Evolutionary conservation across 2,888 invertebrate genomes (phyloP).

Genomic region (Athalia circularis): DNA sequence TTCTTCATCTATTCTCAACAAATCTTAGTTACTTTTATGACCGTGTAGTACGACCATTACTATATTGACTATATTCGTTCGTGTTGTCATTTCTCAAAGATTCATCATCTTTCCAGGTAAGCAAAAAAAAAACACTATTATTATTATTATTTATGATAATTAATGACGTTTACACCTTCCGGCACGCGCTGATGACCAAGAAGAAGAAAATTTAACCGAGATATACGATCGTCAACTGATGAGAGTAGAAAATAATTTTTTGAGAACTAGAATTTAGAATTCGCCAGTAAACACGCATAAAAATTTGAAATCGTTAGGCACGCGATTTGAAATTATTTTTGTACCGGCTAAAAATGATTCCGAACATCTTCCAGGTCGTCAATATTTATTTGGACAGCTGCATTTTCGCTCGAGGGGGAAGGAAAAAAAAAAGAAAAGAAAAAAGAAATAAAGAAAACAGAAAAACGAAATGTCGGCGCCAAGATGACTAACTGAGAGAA

Average conservation of each 20-base stretch:
- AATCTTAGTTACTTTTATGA: neutral
- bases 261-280: neutral
- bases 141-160: no score
- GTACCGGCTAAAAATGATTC: neutral
- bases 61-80: neutral
- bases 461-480: constrained; percentile 45
- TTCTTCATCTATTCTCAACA: neutral
- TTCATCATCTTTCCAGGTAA: constrained; percentile 20
- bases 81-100: neutral
- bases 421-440: neutral
- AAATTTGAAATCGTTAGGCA: neutral
- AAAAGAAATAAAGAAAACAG: neutral
- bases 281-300: no score
- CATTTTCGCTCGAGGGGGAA: constrained; percentile 50
- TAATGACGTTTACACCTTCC: no score
- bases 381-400: constrained; percentile 46
- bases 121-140: neutral
- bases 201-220: no score
- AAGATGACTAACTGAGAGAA: constrained; percentile 50
- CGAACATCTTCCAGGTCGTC: neutral
- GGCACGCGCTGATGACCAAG: no score
- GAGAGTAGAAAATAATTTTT: no score
- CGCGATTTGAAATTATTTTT: neutral
- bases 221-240: no score
- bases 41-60: neutral